Evolutionary conservation across 2,113 vertebrate species (phyloP).

Genomic region (Otocyon megalotis): DNA sequence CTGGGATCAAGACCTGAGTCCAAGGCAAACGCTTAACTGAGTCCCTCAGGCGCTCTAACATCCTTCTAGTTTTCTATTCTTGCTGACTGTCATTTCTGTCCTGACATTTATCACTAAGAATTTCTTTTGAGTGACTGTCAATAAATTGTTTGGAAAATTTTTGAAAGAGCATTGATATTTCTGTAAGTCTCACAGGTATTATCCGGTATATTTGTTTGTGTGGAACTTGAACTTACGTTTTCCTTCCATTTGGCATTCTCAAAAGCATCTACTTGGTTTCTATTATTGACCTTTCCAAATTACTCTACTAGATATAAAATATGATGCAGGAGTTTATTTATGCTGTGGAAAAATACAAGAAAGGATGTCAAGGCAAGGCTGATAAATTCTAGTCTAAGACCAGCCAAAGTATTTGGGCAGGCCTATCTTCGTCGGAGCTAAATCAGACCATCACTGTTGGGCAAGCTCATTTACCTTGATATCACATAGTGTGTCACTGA

Average conservation of each 20-base stretch:
- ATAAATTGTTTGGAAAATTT: neutral
- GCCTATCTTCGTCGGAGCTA: neutral
- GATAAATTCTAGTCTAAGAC: neutral
- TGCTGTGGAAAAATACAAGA: neutral
- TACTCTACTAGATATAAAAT: neutral
- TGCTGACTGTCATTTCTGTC: neutral
- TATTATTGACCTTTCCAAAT: slow-evolving; percentile 8
- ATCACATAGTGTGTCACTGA: neutral
- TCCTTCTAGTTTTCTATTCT: slow-evolving; percentile 4
- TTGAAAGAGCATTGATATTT: slow-evolving; percentile 27
- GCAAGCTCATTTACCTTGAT: neutral
- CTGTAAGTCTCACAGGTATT: neutral
- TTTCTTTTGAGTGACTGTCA: neutral
- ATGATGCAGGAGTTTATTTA: slow-evolving; percentile 1
- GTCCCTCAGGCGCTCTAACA: too few relatives aligned
- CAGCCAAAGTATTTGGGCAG: neutral
- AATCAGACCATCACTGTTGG: neutral
- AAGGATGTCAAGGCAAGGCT: neutral
- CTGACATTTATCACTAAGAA: neutral
- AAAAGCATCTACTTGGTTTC: neutral
- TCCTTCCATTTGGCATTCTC: neutral
- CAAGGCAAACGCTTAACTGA: too few relatives aligned
- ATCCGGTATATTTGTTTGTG: neutral
- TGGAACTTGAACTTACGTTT: neutral
- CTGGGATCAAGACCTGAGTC: too few relatives aligned